These are phyloP conservation scores for Nycticryphes semicollaris DNA, from an alignment of 2,113 vertebrate species.

Conservation along the genomic window DNA sequence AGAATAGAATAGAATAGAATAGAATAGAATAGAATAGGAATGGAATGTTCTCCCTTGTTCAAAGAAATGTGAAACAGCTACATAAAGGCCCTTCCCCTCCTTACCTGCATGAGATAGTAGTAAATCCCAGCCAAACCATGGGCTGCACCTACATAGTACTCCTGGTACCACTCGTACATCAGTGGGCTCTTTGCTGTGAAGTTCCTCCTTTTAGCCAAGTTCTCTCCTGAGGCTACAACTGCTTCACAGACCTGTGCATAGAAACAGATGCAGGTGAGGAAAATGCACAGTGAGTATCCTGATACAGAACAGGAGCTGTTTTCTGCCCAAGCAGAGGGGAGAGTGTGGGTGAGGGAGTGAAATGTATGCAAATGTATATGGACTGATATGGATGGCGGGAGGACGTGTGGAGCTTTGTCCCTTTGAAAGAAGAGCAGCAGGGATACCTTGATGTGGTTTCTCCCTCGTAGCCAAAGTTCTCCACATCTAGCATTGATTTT, in stretches of 20 bases:
- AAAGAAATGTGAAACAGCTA: not conserved
- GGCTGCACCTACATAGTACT: constrained; percentile 93
- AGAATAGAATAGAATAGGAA: not conserved
- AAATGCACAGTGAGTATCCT: not conserved
- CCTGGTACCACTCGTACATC: constrained; percentile 96
- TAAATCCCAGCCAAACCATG: constrained; percentile 96
- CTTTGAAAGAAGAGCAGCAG: not conserved
- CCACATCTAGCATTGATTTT: not conserved
- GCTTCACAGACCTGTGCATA: constrained; percentile 82
- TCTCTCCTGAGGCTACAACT: constrained; percentile 86
- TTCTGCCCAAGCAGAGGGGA: not conserved
- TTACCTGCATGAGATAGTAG: constrained; percentile 96
- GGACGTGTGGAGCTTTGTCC: accelerated
- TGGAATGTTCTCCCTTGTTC: not conserved
- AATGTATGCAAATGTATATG: not conserved
- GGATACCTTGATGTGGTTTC: not conserved
- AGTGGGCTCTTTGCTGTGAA: constrained; percentile 85
- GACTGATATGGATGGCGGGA: not conserved
- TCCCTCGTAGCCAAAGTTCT: not conserved
- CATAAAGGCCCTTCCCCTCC: not conserved
- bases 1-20: no score
- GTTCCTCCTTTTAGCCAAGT: constrained; percentile 81
- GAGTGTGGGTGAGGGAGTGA: not conserved
- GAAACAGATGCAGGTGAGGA: not conserved
- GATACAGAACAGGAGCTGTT: not conserved